phyloP scores from a whole-genome alignment of 1,140 invertebrate genomes.

The Drosophila orosa region DNA sequence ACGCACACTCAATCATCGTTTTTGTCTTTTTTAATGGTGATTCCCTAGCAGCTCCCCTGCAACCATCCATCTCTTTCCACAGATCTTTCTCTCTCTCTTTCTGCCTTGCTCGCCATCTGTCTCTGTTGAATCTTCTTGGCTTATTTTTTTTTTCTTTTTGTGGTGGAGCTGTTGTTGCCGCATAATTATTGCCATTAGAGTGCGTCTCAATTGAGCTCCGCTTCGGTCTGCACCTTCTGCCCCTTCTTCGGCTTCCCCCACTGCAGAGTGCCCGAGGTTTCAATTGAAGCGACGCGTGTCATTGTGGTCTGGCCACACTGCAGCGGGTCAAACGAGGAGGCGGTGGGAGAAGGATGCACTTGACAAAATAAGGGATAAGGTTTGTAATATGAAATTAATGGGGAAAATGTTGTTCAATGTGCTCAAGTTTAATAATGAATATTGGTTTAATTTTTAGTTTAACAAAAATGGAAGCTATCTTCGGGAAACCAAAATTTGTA shows the following conservation, averaged over 20 bases:
- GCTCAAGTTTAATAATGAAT: no score
- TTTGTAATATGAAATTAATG: no score
- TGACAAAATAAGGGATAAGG: not conserved
- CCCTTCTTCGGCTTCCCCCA: conserved; percentile 6
- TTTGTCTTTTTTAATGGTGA: conserved; percentile 78
- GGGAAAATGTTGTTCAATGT: no score
- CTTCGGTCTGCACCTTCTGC: conserved; percentile 5
- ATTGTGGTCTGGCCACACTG: conserved; percentile 66
- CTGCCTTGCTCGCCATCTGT: conserved; percentile 19
- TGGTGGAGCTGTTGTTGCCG: conserved; percentile 56
- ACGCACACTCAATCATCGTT: conserved; percentile 82
- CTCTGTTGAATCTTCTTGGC: conserved; percentile 25
- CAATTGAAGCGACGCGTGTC: conserved; percentile 75
- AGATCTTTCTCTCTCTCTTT: conserved; percentile 4
- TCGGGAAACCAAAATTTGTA: no score
- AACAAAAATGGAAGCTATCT: no score
- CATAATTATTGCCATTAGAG: conserved; percentile 81
- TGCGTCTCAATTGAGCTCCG: conserved; percentile 73
- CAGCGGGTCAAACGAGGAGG: conserved; percentile 51
- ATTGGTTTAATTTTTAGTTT: no score
- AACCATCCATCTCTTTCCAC: not conserved
- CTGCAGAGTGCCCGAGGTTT: conserved; percentile 35
- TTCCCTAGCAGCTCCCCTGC: conserved; percentile 32
- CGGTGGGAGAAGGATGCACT: conserved; percentile 3
- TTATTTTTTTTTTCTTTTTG: conserved; percentile 13